These are phyloP conservation scores for Myopa testacea DNA, from an alignment of 2,888 invertebrate species.

Conservation along the genomic window DNA sequence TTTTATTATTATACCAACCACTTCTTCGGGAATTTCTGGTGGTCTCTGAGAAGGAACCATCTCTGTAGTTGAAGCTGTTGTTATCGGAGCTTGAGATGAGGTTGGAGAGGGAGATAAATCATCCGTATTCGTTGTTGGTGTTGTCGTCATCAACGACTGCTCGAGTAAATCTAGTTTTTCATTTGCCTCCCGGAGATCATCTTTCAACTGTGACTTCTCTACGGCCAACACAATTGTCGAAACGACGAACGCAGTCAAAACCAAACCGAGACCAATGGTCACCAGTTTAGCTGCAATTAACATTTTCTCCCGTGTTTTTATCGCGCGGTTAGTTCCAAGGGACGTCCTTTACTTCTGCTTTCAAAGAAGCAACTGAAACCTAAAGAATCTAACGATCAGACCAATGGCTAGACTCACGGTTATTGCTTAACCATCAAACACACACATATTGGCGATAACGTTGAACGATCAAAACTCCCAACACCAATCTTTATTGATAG, in stretches of 20 bases:
- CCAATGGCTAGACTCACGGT: background rate
- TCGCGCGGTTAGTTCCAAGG: background rate
- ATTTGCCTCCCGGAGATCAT: conserved; percentile 56
- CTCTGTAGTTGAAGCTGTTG: conserved; percentile 34
- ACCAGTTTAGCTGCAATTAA: conserved; percentile 60
- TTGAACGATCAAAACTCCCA: too few relatives aligned
- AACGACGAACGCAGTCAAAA: conserved; percentile 68
- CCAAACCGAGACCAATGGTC: conserved; percentile 58
- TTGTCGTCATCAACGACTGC: conserved; percentile 47
- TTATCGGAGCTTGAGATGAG: conserved; percentile 18
- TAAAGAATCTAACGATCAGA: background rate
- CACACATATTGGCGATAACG: background rate
- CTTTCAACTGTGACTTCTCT: conserved; percentile 61
- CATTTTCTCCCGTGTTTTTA: conserved; percentile 50
- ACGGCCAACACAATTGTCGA: conserved; percentile 72
- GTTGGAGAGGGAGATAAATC: conserved; percentile 38
- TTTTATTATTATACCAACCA: conserved; percentile 38
- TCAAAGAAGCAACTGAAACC: background rate
- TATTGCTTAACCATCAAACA: background rate
- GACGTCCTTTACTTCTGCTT: background rate
- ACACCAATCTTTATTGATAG: too few relatives aligned
- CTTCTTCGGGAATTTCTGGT: conserved; percentile 33
- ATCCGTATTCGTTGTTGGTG: conserved; percentile 46
- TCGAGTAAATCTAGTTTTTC: conserved; percentile 58
- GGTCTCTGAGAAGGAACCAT: conserved; percentile 2